phyloP scores from a whole-genome alignment of 1,140 invertebrate genomes.

The Drosophila tsacasi region DNA sequence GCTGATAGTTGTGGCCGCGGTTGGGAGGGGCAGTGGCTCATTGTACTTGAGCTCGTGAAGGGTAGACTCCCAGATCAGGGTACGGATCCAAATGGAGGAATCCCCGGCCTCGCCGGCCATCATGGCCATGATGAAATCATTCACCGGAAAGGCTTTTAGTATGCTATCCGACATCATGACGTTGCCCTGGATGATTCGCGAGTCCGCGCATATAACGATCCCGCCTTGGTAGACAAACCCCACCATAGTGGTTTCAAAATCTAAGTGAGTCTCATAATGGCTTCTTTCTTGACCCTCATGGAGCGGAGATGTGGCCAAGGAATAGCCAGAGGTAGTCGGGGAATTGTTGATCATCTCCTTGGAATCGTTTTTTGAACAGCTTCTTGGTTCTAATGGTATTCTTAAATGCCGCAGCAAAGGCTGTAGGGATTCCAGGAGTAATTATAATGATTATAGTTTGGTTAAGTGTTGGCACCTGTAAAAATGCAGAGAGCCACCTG shows the following conservation, averaged over 20 bases:
- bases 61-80: neutral
- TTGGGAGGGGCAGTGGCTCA: neutral
- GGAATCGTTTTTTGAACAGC: neutral
- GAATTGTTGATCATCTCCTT: neutral
- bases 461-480: neutral
- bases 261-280: too few relatives aligned
- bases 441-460: neutral
- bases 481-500: neutral
- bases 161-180: neutral
- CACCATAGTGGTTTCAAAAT: neutral
- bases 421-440: neutral
- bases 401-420: neutral
- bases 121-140: neutral
- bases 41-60: neutral
- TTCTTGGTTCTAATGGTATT: neutral
- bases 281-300: neutral
- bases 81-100: slow-evolving; percentile 1
- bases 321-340: neutral
- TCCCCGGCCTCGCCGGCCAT: neutral
- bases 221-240: slow-evolving; percentile 6
- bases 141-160: neutral
- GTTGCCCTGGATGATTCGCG: neutral
- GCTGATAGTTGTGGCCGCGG: neutral
- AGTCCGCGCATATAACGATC: neutral
- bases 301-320: too few relatives aligned